phyloP scores from a whole-genome alignment of 2,888 invertebrate species.

The Bimastos eiseni region DNA sequence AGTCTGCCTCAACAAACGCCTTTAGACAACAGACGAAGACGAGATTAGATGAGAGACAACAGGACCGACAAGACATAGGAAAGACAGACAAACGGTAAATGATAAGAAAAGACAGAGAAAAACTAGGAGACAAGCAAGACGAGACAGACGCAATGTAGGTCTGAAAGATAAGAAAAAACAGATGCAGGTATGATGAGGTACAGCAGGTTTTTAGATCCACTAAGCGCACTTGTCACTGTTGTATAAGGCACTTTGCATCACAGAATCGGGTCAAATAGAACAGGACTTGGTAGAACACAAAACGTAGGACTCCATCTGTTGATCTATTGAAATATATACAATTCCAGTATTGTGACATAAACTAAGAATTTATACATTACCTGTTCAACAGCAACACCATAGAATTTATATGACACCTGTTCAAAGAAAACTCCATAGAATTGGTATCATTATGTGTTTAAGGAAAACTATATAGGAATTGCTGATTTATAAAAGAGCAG shows the following conservation, averaged over 20 bases:
- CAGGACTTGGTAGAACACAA: no score
- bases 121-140: no score
- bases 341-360: not conserved
- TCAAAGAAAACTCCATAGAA: not conserved
- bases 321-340: not conserved
- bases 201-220: no score
- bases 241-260: no score
- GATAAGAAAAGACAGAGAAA: no score
- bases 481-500: not conserved
- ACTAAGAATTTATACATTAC: not conserved
- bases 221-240: no score
- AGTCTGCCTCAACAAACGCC: slow-evolving; percentile 14
- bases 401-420: not conserved
- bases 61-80: not conserved
- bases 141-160: no score
- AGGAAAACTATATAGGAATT: not conserved
- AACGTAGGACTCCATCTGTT: not conserved
- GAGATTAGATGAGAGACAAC: not conserved
- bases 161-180: no score
- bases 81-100: not conserved
- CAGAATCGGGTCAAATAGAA: no score
- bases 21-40: not conserved
- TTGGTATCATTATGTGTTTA: not conserved
- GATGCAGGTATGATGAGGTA: no score
- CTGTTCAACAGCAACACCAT: not conserved